Base-by-base conservation (phyloP, 2,113 vertebrate species). In the Copsychus sechellarum region DNA sequence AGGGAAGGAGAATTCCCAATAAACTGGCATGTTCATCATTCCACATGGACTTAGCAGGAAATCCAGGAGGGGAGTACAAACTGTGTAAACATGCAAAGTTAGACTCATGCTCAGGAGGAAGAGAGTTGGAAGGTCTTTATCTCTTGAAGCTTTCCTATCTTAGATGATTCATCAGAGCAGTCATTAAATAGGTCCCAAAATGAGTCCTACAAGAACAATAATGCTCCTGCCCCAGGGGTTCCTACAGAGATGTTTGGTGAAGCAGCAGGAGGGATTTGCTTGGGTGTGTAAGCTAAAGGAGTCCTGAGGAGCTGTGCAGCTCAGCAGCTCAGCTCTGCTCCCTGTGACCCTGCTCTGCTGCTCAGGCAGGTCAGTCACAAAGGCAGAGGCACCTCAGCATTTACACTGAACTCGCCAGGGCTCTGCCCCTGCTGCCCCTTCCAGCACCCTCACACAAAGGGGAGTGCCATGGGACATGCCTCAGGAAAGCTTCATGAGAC, bases 181-280 rank as follows among this genome's bases (percentile, higher is more conserved):
- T 33, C 71, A 50, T 34, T 82, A 53, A 73, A 21, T 1, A 31
- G 2, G 16, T 28, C 33, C n/a, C 71, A 40, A 77, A 79, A 47
- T 12, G 5, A 38, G 17, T 9, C 45, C 24, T 28, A 36, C 9
- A 33, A 47, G 73, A 86, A 42, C 16, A 57, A 2, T 0, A 57
- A 36, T 2, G 14, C 3, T 78, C 38, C 54, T 71, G 33, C 18
- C 7, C 14, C 6, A 2, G 5, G 0, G 0, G 17, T 16, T 76
- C 60, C 65, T 60, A 5, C 2, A 23, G 50, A 56, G 70, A 71
- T 25, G 34, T 58, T 9, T 51, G 47, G 42, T 29, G 65, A 81
- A 26, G 19, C 53, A 80, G 40, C 29, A 64, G 60, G 29, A 84
- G 34, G 28, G 9, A 33, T 13, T 42, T 58, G 53, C 66, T n/a